These are phyloP conservation scores for Thunnus albacares DNA, from an alignment of 2,797 vertebrate genomes.

Conservation along the genomic window DNA sequence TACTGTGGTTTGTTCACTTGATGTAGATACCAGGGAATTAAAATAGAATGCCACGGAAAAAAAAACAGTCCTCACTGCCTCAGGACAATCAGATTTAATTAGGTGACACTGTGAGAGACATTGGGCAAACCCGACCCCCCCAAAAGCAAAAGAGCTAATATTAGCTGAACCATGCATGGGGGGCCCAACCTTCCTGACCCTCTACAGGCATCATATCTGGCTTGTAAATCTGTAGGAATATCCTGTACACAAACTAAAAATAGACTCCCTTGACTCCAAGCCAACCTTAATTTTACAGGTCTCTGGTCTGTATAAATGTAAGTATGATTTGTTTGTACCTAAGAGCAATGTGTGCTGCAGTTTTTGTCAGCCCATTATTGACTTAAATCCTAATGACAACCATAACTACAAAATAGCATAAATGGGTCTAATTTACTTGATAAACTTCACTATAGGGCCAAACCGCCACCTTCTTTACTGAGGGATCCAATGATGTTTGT, in stretches of 20 bases:
- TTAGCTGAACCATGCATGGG: neutral
- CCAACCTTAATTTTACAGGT: neutral
- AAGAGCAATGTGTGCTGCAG: too few species aligned
- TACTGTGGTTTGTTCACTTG: constrained; percentile 9
- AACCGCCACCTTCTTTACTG: neutral
- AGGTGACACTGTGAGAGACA: neutral
- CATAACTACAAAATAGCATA: neutral
- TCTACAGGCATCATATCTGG: too few species aligned
- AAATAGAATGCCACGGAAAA: constrained; percentile 9
- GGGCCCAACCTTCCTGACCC: neutral
- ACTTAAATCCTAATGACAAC: too few species aligned
- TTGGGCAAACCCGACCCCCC: neutral
- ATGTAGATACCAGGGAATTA: constrained; percentile 8
- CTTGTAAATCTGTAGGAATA: too few species aligned
- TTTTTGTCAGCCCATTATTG: too few species aligned
- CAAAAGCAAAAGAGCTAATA: neutral
- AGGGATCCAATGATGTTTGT: neutral
- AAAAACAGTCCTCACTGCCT: neutral
- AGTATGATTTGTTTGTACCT: too few species aligned
- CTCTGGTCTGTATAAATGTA: too few species aligned
- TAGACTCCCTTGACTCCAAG: neutral
- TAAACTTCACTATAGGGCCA: neutral
- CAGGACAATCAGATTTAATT: neutral
- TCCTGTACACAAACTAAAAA: too few species aligned
- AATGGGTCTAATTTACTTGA: neutral